Evolutionary conservation across 2,113 vertebrate species (phyloP).

Genomic region (Zingel zingel): DNA sequence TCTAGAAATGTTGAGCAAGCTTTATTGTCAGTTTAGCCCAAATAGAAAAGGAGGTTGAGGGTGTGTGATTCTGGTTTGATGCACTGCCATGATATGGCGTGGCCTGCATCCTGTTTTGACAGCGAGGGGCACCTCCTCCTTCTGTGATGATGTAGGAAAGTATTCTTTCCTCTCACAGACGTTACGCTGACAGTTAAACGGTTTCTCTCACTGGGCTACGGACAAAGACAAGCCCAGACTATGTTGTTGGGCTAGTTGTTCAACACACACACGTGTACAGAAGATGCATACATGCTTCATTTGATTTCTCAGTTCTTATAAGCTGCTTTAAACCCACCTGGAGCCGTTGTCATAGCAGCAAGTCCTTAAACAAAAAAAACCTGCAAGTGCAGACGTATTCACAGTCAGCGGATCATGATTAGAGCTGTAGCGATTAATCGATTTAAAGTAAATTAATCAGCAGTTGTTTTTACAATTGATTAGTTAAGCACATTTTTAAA

Average conservation of each 20-base stretch:
- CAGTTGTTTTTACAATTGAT: too few species aligned
- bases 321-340: neutral
- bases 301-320: neutral
- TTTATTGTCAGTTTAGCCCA: constrained; percentile 34
- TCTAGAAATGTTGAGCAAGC: constrained; percentile 41
- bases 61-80: constrained; percentile 54
- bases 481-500: too few species aligned
- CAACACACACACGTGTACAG: neutral
- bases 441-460: too few species aligned
- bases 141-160: constrained; percentile 49
- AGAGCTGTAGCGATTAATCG: too few species aligned
- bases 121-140: constrained; percentile 38
- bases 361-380: too few species aligned
- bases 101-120: constrained; percentile 74
- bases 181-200: constrained; percentile 58
- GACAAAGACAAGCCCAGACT: constrained; percentile 32
- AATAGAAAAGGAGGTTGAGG: constrained; percentile 34
- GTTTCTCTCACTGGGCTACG: constrained; percentile 15
- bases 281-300: neutral
- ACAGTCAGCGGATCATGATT: too few species aligned
- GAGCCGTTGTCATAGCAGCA: neutral
- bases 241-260: constrained; percentile 21
- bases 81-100: constrained; percentile 39
- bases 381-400: too few species aligned
- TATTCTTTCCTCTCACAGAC: constrained; percentile 33